Base-by-base conservation (phyloP, 1,140 invertebrate species). In the Scaptomyza montana region DNA sequence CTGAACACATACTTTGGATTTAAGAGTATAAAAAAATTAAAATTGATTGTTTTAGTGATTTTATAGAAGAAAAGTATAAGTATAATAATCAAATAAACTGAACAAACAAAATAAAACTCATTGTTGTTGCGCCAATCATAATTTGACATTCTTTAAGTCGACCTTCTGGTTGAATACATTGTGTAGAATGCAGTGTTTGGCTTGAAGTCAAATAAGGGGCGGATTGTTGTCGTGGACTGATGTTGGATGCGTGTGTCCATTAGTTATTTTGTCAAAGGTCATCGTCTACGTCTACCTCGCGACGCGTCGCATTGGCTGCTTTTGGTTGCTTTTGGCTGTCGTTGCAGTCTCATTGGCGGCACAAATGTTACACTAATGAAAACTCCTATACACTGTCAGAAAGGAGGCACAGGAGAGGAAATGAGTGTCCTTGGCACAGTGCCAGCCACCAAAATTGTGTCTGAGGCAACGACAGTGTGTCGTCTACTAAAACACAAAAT, bases 331-430 rank as follows among this genome's bases (percentile, higher is more conserved):
- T 45, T 73, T 36, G 55, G 61, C 19, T 55, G 56, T 62, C 65
- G 56, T 63, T 46, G 64, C 75, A 78, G 82, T 86, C 82, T 86
- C 82, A 65, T 87, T 86, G 82, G 82, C 82, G 82, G 68, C 84
- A 30, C 82, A 89, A 76, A 82, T 87, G 82, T 70, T 89, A 84
- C 76, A 79, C 84, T 89, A 87, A 87, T 87, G 82, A 87, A 87
- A 89, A 89, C 74, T 82, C 79, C 84, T 79, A 74, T 84, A 76
- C 79, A 77, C 82, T 79, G 82, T 77, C 84, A 77, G 80, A 64
- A 62, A 47, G 45, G 39, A 70, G 61, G 64, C 46, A 33, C 3
- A 33, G 53, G 54, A 61, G 50, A 70, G 30, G 75, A 36, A 65
- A 75, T 78, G 71, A 67, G 61, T 53, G 78, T 50, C 82, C 78